Percentiles rank a stretch among this genome's conserved stretches.
phyloP scores from a whole-genome alignment of 2,888 invertebrate species.

The Leucoma salicis region DNA sequence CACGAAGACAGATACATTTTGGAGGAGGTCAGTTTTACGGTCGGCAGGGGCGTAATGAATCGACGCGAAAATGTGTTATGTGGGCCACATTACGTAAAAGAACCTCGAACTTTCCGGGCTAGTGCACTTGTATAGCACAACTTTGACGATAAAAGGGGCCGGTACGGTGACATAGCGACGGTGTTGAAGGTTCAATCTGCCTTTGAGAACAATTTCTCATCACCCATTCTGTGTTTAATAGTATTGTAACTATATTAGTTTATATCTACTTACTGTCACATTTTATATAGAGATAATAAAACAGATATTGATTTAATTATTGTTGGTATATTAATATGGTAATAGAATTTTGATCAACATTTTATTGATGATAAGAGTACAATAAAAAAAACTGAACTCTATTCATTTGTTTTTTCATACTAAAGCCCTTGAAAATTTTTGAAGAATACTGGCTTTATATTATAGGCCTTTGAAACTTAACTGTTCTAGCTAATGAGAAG shows the following conservation, averaged over 20 bases:
- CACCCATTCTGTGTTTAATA: slow-evolving; percentile 18
- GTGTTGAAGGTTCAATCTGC: slow-evolving; percentile 40
- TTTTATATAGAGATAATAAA: neutral
- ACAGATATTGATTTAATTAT: too few species aligned
- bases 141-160: slow-evolving; percentile 56
- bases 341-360: too few species aligned
- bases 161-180: slow-evolving; percentile 57
- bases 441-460: too few species aligned
- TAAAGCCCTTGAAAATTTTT: too few species aligned
- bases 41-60: slow-evolving; percentile 50
- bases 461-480: too few species aligned
- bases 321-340: too few species aligned
- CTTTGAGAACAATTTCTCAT: slow-evolving; percentile 29
- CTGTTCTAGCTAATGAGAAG: too few species aligned
- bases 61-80: slow-evolving; percentile 57
- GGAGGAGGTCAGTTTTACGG: slow-evolving; percentile 52
- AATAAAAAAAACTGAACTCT: too few species aligned
- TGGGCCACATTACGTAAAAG: slow-evolving; percentile 61
- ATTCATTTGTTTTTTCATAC: too few species aligned
- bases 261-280: slow-evolving; percentile 1
- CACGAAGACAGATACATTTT: slow-evolving; percentile 18
- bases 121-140: slow-evolving; percentile 68
- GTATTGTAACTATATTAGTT: slow-evolving; percentile 4
- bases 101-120: slow-evolving; percentile 63
- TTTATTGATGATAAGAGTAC: too few species aligned